Evolutionary conservation across 2,888 invertebrate genomes (phyloP).

Genomic region (Sthenelais limicola): DNA sequence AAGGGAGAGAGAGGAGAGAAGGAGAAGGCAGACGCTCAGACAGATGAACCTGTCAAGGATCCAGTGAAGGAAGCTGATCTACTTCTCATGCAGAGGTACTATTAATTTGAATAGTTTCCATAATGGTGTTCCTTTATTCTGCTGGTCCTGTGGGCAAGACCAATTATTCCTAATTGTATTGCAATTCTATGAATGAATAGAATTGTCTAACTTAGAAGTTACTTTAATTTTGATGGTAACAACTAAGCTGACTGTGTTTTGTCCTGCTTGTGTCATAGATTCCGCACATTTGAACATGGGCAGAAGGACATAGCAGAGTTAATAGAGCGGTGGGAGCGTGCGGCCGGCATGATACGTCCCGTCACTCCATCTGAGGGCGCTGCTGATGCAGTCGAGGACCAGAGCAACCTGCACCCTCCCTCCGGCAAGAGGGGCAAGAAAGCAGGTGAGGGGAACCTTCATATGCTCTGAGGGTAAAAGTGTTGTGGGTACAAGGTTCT

Average conservation of each 20-base stretch:
- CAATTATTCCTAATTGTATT: too few relatives aligned
- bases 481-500: too few relatives aligned
- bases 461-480: too few relatives aligned
- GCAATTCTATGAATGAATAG: too few relatives aligned
- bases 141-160: too few relatives aligned
- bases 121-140: not conserved
- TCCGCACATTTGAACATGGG: conserved; percentile 69
- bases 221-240: too few relatives aligned
- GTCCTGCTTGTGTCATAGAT: conserved; percentile 64
- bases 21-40: conserved; percentile 56
- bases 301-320: conserved; percentile 68
- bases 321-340: conserved; percentile 71
- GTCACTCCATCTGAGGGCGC: conserved; percentile 60
- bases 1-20: conserved; percentile 56
- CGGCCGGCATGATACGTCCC: conserved; percentile 62
- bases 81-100: conserved; percentile 62
- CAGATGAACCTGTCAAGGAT: conserved; percentile 56
- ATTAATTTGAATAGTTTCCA: too few relatives aligned
- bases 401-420: conserved; percentile 61
- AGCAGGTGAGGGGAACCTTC: conserved; percentile 38
- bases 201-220: too few relatives aligned
- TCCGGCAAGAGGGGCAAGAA: conserved; percentile 66
- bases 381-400: conserved; percentile 37
- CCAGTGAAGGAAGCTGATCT: conserved; percentile 65
- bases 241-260: too few relatives aligned